Evolutionary conservation across 1,140 invertebrate species (phyloP).

Genomic region (Hestina assimilis): DNA sequence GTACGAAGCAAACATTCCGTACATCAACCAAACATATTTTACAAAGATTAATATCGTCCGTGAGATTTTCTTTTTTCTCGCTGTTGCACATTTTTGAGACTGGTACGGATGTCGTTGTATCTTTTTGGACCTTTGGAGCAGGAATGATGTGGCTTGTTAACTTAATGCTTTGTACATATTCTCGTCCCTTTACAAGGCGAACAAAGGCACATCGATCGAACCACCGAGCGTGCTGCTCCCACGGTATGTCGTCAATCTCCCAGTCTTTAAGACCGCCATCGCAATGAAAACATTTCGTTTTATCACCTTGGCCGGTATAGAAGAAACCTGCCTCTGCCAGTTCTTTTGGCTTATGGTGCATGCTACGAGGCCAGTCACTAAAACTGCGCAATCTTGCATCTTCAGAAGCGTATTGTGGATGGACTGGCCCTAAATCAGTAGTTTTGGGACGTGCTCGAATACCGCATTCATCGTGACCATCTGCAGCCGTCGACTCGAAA

Average conservation of each 20-base stretch:
- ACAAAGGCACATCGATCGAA: conserved; percentile 88
- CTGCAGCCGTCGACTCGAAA: conserved; percentile 32
- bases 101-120: conserved; percentile 20
- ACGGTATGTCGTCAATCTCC: conserved; percentile 91
- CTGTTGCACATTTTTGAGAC: conserved; percentile 17
- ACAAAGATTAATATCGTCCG: conserved; percentile 77
- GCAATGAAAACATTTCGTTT: conserved; percentile 92
- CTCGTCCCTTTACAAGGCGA: conserved; percentile 85
- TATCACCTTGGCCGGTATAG: conserved; percentile 91
- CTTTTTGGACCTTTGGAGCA: conserved; percentile 40
- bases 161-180: conserved; percentile 79
- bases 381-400: conserved; percentile 85
- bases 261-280: conserved; percentile 92
- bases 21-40: conserved; percentile 86
- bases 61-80: conserved; percentile 32
- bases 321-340: conserved; percentile 93
- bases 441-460: conserved; percentile 65
- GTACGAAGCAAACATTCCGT: conserved; percentile 91
- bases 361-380: conserved; percentile 85
- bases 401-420: conserved; percentile 82
- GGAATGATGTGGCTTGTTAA: conserved; percentile 45
- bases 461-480: conserved; percentile 81
- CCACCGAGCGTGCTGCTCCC: conserved; percentile 93
- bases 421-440: conserved; percentile 72
- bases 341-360: conserved; percentile 86